These are phyloP conservation scores for Carcina quercana DNA, from an alignment of 2,888 invertebrate genomes.

Conservation along the genomic window DNA sequence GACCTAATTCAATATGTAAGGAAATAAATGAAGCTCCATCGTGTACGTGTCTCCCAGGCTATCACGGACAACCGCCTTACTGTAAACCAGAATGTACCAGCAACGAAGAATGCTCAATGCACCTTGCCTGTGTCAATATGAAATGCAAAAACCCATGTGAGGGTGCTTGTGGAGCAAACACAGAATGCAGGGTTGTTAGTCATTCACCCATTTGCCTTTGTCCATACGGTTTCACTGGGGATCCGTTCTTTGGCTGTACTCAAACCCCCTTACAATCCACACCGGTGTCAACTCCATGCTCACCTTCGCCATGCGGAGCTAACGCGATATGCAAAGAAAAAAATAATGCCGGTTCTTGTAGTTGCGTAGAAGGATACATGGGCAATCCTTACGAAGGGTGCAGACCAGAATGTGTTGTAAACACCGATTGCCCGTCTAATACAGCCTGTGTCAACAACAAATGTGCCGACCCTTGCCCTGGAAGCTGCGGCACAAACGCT, in stretches of 20 bases:
- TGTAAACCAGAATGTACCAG: constrained; percentile 87
- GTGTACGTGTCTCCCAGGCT: constrained; percentile 82
- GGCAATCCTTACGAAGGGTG: constrained; percentile 88
- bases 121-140: constrained; percentile 82
- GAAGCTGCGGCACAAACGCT: constrained; percentile 84
- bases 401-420: constrained; percentile 82
- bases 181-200: constrained; percentile 84
- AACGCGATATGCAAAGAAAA: constrained; percentile 78
- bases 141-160: constrained; percentile 86
- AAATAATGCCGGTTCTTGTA: constrained; percentile 78
- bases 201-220: constrained; percentile 86
- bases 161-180: constrained; percentile 80
- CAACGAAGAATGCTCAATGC: constrained; percentile 81
- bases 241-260: constrained; percentile 82
- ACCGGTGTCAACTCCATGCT: constrained; percentile 68
- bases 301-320: constrained; percentile 77
- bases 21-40: constrained; percentile 80
- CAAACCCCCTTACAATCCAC: constrained; percentile 44
- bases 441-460: constrained; percentile 81
- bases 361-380: constrained; percentile 80
- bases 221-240: constrained; percentile 79
- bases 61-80: constrained; percentile 81
- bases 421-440: constrained; percentile 82
- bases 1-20: constrained; percentile 83
- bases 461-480: constrained; percentile 85